phyloP scores from a whole-genome alignment of 2,797 vertebrate genomes.

The Acipenser ruthenus region DNA sequence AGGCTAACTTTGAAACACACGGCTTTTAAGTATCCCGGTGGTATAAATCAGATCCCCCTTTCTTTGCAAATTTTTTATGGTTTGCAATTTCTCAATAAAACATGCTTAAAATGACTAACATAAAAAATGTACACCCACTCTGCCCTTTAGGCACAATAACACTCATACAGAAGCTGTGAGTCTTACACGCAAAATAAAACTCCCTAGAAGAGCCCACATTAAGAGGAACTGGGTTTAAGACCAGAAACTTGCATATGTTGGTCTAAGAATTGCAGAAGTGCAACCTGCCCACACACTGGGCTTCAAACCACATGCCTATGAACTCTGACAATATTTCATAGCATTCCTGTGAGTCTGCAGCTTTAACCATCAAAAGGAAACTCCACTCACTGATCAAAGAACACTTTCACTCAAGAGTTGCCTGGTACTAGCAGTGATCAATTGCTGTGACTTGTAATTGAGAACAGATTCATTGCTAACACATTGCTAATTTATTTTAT shows the following conservation, averaged over 20 bases:
- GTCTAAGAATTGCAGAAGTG: slow-evolving; percentile 1
- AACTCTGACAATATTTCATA: not conserved
- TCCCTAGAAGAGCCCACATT: not conserved
- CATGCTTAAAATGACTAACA: not conserved
- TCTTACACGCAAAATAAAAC: not conserved
- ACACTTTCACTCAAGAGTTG: not conserved
- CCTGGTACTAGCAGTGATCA: no score
- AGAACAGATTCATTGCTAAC: no score
- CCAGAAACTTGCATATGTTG: not conserved
- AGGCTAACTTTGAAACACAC: no score
- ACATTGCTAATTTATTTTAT: no score
- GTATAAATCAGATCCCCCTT: no score
- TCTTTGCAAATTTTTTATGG: no score
- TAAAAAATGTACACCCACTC: not conserved
- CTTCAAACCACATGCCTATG: not conserved
- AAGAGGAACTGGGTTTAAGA: not conserved
- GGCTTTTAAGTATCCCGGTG: no score
- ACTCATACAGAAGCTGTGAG: not conserved
- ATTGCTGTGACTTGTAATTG: no score
- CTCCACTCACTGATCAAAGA: slow-evolving; percentile 6
- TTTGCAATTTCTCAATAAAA: not conserved
- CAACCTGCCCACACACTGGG: not conserved
- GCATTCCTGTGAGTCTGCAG: not conserved
- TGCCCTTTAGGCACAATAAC: no score
- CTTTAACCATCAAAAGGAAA: slow-evolving; percentile 3